Percentiles rank a stretch among this genome's conserved stretches.
Evolutionary conservation across 30 jellyfish, hydroid and myxozoan genomes (phyloP).

Genomic region (Aurelia aurita complex sp. Pacific): DNA sequence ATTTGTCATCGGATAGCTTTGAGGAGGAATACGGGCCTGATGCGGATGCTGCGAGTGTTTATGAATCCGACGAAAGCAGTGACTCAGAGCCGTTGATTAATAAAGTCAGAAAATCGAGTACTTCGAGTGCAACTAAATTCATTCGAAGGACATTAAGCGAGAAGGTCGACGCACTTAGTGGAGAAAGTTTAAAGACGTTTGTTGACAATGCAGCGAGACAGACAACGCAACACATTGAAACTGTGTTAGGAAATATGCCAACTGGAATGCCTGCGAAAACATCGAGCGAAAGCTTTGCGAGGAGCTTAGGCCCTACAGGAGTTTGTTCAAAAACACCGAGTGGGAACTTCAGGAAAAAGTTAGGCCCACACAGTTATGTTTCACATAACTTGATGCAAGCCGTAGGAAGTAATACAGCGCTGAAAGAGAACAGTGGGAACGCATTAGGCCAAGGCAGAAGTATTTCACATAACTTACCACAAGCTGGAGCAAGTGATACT

Average conservation of each 20-base stretch:
- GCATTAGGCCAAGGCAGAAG: too few species aligned
- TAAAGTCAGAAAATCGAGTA: conserved; percentile 22
- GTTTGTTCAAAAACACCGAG: too few species aligned
- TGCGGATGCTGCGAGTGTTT: conserved; percentile 33
- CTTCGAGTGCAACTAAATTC: too few species aligned
- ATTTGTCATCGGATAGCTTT: conserved; percentile 53
- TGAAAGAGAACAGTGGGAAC: too few species aligned
- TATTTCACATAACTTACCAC: too few species aligned
- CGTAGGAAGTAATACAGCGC: too few species aligned
- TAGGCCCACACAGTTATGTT: too few species aligned
- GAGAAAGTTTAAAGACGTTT: neutral
- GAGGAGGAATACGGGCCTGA: conserved; percentile 28
- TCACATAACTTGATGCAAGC: too few species aligned
- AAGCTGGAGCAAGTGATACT: too few species aligned
- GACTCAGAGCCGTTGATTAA: conserved; percentile 66
- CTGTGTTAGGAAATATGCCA: neutral
- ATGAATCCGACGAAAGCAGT: conserved; percentile 57
- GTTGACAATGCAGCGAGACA: conserved; percentile 14
- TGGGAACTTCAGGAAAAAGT: too few species aligned
- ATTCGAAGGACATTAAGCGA: neutral
- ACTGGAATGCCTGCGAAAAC: neutral
- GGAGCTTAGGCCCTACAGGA: too few species aligned
- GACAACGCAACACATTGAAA: neutral
- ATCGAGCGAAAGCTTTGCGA: too few species aligned
- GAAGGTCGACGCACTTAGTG: neutral